Percentiles rank a stretch among this genome's conserved stretches.
Conservation (phyloP, 2,888 invertebrate genomes). For the Nephrotoma flavescens region DNA sequence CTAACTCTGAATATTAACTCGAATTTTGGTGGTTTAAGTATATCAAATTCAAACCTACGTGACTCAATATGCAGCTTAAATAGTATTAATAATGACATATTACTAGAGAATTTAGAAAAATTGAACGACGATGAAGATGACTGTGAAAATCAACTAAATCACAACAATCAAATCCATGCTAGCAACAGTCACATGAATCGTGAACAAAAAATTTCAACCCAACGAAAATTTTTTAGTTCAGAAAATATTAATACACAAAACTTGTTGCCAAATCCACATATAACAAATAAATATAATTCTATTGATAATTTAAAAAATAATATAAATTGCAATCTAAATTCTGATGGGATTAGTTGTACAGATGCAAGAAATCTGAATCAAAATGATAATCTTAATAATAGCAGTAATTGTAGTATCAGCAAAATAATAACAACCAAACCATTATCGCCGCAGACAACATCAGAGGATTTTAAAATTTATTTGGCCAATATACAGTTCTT, state of each 20-base stretch:
- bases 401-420: slow-evolving; percentile 9
- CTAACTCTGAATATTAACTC: slow-evolving; percentile 55
- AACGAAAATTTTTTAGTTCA: slow-evolving; percentile 30
- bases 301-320: slow-evolving; percentile 28
- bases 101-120: neutral
- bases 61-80: slow-evolving; percentile 36
- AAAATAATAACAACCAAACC: slow-evolving; percentile 48
- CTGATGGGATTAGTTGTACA: neutral
- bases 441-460: slow-evolving; percentile 47
- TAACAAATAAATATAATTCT: slow-evolving; percentile 19
- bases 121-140: neutral
- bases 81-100: slow-evolving; percentile 26
- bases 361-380: neutral
- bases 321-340: neutral
- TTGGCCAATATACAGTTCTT: slow-evolving; percentile 57
- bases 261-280: neutral
- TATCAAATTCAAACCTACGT: slow-evolving; percentile 35
- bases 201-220: slow-evolving; percentile 9
- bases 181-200: slow-evolving; percentile 7
- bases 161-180: neutral
- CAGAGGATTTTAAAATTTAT: slow-evolving; percentile 55
- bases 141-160: neutral
- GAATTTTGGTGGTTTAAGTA: slow-evolving; percentile 28
- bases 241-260: slow-evolving; percentile 21
- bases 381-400: neutral